These are phyloP conservation scores for Typhlichthys subterraneus DNA, from an alignment of 2,797 vertebrate species.

Conservation along the genomic window DNA sequence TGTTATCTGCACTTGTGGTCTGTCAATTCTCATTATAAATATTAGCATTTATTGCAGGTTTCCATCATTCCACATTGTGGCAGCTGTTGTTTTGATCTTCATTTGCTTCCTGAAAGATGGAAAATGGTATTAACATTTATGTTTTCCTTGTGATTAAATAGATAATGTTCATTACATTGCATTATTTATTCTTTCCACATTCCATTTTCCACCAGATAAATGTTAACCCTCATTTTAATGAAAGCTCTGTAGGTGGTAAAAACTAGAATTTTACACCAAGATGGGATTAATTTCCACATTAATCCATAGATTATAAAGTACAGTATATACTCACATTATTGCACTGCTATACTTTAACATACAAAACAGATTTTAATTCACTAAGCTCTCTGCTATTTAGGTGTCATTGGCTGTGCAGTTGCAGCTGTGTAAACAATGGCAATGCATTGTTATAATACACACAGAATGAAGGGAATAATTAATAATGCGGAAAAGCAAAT, in stretches of 20 bases:
- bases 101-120: conserved; percentile 38
- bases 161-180: too few species aligned
- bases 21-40: conserved; percentile 37
- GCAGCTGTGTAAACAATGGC: conserved; percentile 19
- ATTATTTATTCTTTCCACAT: too few species aligned
- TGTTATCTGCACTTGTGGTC: conserved; percentile 19
- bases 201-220: too few species aligned
- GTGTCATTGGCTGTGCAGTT: conserved; percentile 18
- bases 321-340: conserved; percentile 1
- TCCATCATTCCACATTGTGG: conserved; percentile 28
- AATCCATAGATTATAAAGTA: background rate
- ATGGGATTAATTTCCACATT: conserved; percentile 24
- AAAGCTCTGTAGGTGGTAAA: too few species aligned
- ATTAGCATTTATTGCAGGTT: conserved; percentile 36
- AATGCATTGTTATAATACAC: conserved; percentile 12
- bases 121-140: background rate
- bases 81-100: conserved; percentile 17
- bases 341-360: conserved; percentile 13
- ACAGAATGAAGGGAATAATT: conserved; percentile 16
- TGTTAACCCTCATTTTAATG: too few species aligned
- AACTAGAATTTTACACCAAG: background rate
- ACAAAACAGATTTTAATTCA: conserved; percentile 19
- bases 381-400: background rate
- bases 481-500: conserved; percentile 25
- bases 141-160: background rate